Base-by-base conservation (phyloP, 1,140 invertebrate genomes). In the Pseudobourletiella spinata region DNA sequence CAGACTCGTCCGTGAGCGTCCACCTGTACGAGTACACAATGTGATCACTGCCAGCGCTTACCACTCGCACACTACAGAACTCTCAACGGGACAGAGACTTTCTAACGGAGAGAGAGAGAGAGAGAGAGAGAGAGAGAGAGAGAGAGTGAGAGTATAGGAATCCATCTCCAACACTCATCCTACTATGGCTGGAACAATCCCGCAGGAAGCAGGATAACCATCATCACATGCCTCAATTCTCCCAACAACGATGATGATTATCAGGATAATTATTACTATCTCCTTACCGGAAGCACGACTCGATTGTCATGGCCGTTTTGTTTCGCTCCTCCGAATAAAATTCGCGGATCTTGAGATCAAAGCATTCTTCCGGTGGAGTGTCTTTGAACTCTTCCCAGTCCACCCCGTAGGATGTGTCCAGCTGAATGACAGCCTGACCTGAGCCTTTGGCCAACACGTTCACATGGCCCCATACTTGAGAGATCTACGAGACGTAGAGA, bases 1-100 rank as follows among this genome's bases (percentile, higher is more conserved):
- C 74, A 1, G 88, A 87, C 78, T 94, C 91, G 25, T 85, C 79
- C 1, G 77, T 51, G 64, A 88, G 80, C 1, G 79, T 86, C 91
- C 91, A 95, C 52, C 64, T 67, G 20, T 48, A n/a, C n/a, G n/a
- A n/a, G n/a, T n/a, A n/a, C n/a, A n/a, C n/a, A n/a, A n/a, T n/a
- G 11, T 42, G 35, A 42, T 42, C 35, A 42, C 14, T 42, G 35
- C 14, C 11, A 18, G 35, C 18, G 18, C n/a, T n/a, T n/a, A n/a
- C n/a, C 11, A n/a, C 35, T 11, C 35, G n/a, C 35, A n/a, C n/a
- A 11, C 35, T n/a, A 39, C 35, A 39, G n/a, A 39, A 39, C 35
- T 39, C 35, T 39, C n/a, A 11, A 11, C 35, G n/a, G 11, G 35
- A 11, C 35, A 39, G 11, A 11, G 11, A 39, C 35, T 39, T 39